Base-by-base conservation (phyloP, 64 coral and sea anemone genomes). In the Anthopleura sola region DNA sequence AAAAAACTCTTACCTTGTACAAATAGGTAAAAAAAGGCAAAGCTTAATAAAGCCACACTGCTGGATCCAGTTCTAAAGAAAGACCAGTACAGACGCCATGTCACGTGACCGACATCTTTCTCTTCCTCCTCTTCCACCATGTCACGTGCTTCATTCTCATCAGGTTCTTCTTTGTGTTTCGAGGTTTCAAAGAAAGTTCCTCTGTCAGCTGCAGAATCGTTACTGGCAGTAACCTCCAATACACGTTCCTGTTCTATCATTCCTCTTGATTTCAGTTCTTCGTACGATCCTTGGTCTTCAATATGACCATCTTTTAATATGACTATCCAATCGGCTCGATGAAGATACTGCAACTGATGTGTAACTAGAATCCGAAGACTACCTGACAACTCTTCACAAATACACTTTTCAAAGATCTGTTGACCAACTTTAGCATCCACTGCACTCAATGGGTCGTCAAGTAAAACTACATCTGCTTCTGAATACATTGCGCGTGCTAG, bases 31-130 rank as follows among this genome's bases (percentile, higher is more conserved):
- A 20, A 48, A 60, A 66, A 14, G 23, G 74, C 40, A 32, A 56
- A 46, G 88, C 50, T 54, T 37, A 24, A 0, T 48, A 36, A 1
- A 84, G 55, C 38, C 58, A 68, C 32, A 88, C 19, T 31, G 66
- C 15, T 29, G n/a, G 88, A 26, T 60, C 85, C 86, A 46, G 86
- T 81, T 12, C 47, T 87, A 23, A 92, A 48, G 31, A 87, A 92
- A 46, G 86, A 60, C 91, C 91, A 92, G 91, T 87, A 92, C 8
- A 84, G 80, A 38, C 49, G 82, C 51, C 75, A 92, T 4, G 74
- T 86, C 51, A 87, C 86, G 17, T 78, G 55, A 49, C 91, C 86
- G 21, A 36, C 51, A 56, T 16, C 40, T 29, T 80, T 69, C 16
- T 83, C 85, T n/a, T 87, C 85, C 16, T 79, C 53, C 1, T 86